Evolutionary conservation across 1,140 invertebrate genomes (phyloP).

Genomic region (Paraescarpia echinospica): DNA sequence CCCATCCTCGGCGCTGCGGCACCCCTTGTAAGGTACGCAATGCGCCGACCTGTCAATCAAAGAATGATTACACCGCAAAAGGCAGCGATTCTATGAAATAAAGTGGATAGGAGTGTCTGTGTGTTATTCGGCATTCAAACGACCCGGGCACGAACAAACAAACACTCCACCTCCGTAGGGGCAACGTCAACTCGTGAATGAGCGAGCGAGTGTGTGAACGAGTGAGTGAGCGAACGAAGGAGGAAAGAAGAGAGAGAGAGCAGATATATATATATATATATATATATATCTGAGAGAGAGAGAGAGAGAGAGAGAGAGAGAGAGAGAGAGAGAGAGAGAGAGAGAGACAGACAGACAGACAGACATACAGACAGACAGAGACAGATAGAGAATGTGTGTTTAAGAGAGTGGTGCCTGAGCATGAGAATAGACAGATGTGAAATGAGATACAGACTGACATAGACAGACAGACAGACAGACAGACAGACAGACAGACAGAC

Average conservation of each 20-base stretch:
- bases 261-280: too few species aligned
- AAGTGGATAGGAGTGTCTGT: neutral
- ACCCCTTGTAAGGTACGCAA: neutral
- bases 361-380: too few species aligned
- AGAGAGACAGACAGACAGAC: neutral
- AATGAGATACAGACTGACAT: too few species aligned
- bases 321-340: slow-evolving; percentile 3
- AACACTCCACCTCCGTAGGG: neutral
- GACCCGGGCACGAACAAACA: neutral
- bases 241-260: neutral
- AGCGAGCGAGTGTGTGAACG: neutral
- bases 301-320: slow-evolving; percentile 3
- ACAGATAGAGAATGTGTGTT: too few species aligned
- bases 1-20: neutral
- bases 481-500: slow-evolving; percentile 18
- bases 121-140: neutral
- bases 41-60: neutral
- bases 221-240: neutral
- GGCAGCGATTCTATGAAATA: neutral
- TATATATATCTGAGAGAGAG: neutral
- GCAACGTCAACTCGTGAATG: neutral
- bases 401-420: too few species aligned
- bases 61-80: neutral
- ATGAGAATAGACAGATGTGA: too few species aligned
- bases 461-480: slow-evolving; percentile 13